These are phyloP conservation scores for Gasterosteus nipponicus DNA, from an alignment of 2,113 vertebrate genomes.

Conservation along the genomic window DNA sequence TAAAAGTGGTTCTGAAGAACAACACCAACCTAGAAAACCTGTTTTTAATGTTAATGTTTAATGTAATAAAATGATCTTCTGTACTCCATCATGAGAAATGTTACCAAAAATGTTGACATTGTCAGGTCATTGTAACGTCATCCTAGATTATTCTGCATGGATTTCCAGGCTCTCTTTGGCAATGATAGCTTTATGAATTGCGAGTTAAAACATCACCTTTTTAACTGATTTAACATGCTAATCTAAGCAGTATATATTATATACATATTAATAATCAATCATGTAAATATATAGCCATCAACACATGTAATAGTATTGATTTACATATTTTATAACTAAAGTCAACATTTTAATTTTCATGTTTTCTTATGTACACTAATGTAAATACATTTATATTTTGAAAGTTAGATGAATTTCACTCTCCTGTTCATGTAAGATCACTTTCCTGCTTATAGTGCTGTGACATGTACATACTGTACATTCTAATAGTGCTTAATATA, in stretches of 20 bases:
- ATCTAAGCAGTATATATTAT: not conserved
- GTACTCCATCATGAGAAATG: not conserved
- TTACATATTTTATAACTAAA: not conserved
- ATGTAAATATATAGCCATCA: not conserved
- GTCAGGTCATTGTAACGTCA: not conserved
- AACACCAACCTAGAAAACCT: not conserved
- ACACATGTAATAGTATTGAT: not conserved
- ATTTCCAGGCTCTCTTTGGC: constrained; percentile 2
- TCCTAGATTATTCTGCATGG: not conserved
- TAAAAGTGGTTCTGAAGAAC: not conserved
- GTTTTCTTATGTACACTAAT: constrained; percentile 33
- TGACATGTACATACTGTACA: not conserved
- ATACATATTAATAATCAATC: not conserved
- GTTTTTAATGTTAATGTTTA: not conserved
- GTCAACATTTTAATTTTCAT: not conserved
- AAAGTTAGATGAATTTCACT: constrained; percentile 17
- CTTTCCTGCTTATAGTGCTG: constrained; percentile 16
- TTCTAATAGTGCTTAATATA: constrained; percentile 18
- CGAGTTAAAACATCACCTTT: constrained; percentile 14
- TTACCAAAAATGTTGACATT: not conserved
- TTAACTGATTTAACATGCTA: constrained; percentile 6
- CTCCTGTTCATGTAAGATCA: not conserved
- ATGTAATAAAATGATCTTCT: not conserved
- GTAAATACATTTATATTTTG: constrained; percentile 38
- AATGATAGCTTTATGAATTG: not conserved